phyloP scores from a whole-genome alignment of 1,140 invertebrate species.

The Rhyzopertha dominica region DNA sequence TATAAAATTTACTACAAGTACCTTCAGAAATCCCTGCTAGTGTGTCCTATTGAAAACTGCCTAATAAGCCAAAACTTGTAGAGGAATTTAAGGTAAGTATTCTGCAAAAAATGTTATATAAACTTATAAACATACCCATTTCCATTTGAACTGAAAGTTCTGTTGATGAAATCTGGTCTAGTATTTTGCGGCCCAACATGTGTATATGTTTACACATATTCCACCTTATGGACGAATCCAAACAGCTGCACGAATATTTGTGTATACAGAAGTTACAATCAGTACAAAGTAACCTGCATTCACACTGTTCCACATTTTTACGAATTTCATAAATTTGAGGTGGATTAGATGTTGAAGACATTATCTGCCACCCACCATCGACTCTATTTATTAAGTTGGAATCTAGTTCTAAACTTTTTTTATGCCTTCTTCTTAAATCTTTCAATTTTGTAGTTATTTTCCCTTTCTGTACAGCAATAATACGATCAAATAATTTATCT shows the following conservation, averaged over 20 bases:
- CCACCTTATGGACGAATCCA: constrained; percentile 17
- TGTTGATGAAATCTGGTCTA: too few relatives aligned
- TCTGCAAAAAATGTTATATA: too few relatives aligned
- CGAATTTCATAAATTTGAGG: constrained; percentile 10
- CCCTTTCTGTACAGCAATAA: constrained; percentile 10
- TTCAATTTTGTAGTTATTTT: constrained; percentile 11
- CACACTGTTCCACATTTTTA: constrained; percentile 8
- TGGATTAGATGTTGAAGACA: constrained; percentile 8
- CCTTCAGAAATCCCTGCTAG: too few relatives aligned
- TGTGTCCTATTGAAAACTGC: too few relatives aligned
- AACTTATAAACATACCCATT: too few relatives aligned
- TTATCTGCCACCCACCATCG: not conserved
- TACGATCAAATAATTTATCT: constrained; percentile 13
- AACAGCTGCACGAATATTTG: constrained; percentile 14
- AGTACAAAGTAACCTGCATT: constrained; percentile 14
- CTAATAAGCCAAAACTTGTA: too few relatives aligned
- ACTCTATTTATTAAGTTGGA: constrained; percentile 7
- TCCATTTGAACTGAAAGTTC: too few relatives aligned
- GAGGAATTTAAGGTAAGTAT: too few relatives aligned
- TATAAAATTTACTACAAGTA: too few relatives aligned
- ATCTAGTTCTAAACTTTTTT: constrained; percentile 9
- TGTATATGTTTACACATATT: constrained; percentile 24
- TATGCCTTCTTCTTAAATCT: constrained; percentile 12
- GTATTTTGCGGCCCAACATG: too few relatives aligned
- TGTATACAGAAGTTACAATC: constrained; percentile 16